Evolutionary conservation across 2,797 vertebrate species (phyloP), one percentile per base, ranked within the genome.

Genomic region (Parambassis ranga): DNA sequence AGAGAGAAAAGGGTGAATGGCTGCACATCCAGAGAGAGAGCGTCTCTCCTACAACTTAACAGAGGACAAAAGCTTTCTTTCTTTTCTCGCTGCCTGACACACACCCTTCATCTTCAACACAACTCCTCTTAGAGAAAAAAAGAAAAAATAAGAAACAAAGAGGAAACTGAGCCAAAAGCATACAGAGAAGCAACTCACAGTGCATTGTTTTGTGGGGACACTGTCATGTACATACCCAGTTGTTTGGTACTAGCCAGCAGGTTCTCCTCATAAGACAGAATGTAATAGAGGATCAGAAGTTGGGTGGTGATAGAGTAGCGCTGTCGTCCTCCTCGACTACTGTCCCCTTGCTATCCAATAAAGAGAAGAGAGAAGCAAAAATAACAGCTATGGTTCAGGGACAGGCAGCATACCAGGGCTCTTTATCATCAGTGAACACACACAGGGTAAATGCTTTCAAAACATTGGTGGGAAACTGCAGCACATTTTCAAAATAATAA

Each of bases 191-290:
- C 24, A 42, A 33, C 35, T 19, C 16, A 24, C n/a, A 37, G 30
- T 7, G 2, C 24, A 0, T 7, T 20, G 18, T 43, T 38, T 38
- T 56, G 23, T 39, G 18, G 15, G 37, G 35, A 67, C n/a, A 42
- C 10, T 20, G 31, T 10, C 23, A 42, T 32, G 26, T 81, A 77
- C 79, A 42, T 84, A 99, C 98, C 98, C 53, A 99, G 88, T 10
- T 95, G 91, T 92, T 99, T 98, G 1, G 97, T 97, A 90, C 87
- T 98, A 13, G 95, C 94, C 52, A 99, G 86, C 30, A 99, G 94
- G 18, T 96, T 96, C 77, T 99, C 98, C 65, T 99, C 98, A 0
- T 97, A 99, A 0, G 97, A 99, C 75, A 99, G 88, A 67, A 98
- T 94, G 1, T 99, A 99, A 83, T 98, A 99, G 38, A 99, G 94